phyloP scores from a whole-genome alignment of 2,888 invertebrate genomes.

The Sphaeridia pumilis region DNA sequence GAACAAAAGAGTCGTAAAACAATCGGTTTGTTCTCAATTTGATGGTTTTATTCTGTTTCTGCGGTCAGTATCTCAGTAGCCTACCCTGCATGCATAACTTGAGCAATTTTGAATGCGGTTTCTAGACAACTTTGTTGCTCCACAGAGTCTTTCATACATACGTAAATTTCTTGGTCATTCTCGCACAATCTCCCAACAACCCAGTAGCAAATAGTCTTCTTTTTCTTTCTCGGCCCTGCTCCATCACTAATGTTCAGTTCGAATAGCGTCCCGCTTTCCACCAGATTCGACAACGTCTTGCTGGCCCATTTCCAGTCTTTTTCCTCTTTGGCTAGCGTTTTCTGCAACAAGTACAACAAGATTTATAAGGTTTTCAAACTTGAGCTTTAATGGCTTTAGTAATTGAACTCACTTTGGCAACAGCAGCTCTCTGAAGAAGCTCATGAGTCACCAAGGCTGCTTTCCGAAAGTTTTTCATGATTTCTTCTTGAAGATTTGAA shows the following conservation, averaged over 20 bases:
- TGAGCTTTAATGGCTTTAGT: too few relatives aligned
- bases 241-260: conserved; percentile 26
- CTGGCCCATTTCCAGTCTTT: conserved; percentile 33
- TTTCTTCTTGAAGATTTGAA: conserved; percentile 18
- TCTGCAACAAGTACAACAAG: conserved; percentile 12
- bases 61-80: too few relatives aligned
- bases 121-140: conserved; percentile 28
- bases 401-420: too few relatives aligned
- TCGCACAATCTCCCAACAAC: conserved; percentile 33
- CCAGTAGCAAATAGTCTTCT: conserved; percentile 29
- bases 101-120: conserved; percentile 33
- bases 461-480: conserved; percentile 29
- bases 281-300: conserved; percentile 29
- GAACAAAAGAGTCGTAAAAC: too few relatives aligned
- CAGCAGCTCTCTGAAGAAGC: conserved; percentile 31
- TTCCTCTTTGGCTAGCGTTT: conserved; percentile 24
- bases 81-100: conserved; percentile 9
- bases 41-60: too few relatives aligned
- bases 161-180: conserved; percentile 29
- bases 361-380: neutral
- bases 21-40: too few relatives aligned
- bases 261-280: conserved; percentile 33
- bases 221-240: conserved; percentile 19
- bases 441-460: conserved; percentile 25
- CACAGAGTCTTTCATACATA: conserved; percentile 31